Percentiles rank a stretch among this genome's conserved stretches.
Evolutionary conservation across 2,888 invertebrate species (phyloP).

Genomic region (Crocallis elinguaria): DNA sequence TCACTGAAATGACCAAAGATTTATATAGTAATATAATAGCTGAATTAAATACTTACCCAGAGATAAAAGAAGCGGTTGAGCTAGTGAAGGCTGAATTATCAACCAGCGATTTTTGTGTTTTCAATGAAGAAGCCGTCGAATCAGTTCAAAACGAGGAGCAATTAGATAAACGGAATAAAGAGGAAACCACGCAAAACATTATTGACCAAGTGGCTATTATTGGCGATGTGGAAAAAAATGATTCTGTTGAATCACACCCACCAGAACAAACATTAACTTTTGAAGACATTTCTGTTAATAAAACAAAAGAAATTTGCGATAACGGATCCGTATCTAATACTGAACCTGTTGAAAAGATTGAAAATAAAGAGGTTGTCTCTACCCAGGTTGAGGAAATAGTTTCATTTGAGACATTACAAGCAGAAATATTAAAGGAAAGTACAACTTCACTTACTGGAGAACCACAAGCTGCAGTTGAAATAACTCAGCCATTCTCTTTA

Average conservation of each 20-base stretch:
- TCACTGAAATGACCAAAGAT: conserved; percentile 34
- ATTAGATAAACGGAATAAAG: no score
- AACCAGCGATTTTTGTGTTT: neutral
- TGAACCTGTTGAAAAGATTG: neutral
- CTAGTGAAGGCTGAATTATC: neutral
- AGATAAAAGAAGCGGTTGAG: neutral
- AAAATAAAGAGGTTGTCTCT: neutral
- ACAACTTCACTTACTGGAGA: neutral
- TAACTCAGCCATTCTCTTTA: conserved; percentile 1
- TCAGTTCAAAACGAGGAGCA: neutral
- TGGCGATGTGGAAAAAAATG: neutral
- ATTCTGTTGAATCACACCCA: neutral
- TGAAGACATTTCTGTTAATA: neutral
- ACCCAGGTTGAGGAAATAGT: neutral
- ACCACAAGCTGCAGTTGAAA: conserved; percentile 1
- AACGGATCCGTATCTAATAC: neutral
- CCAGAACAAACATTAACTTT: neutral
- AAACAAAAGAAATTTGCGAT: neutral
- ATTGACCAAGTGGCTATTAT: neutral
- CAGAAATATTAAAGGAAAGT: neutral
- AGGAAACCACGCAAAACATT: neutral
- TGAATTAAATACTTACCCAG: conserved; percentile 13
- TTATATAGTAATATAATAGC: conserved; percentile 37
- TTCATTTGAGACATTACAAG: neutral
- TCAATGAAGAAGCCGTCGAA: neutral